phyloP scores from a whole-genome alignment of 2,888 invertebrate genomes.

The Desoria tigrina region DNA sequence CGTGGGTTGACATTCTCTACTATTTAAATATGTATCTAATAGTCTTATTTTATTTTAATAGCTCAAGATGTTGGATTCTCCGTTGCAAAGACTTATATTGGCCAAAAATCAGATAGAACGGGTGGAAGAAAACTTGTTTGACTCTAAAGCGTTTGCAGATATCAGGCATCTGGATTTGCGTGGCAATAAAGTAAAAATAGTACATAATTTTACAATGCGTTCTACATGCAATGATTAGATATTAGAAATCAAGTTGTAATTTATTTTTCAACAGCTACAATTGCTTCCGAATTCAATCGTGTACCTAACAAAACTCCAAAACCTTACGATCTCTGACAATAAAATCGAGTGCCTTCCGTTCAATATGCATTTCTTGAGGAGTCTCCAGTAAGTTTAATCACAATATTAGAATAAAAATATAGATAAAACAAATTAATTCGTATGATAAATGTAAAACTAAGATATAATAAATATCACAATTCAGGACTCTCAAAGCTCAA shows the following conservation, averaged over 20 bases:
- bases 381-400: constrained; percentile 23
- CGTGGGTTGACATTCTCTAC: no score
- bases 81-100: constrained; percentile 19
- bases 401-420: not conserved
- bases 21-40: no score
- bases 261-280: constrained; percentile 6
- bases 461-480: no score
- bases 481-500: constrained; percentile 30
- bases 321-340: constrained; percentile 20
- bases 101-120: constrained; percentile 26
- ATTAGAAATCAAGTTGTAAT: no score
- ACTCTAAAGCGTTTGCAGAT: constrained; percentile 5
- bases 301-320: not conserved
- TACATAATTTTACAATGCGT: no score
- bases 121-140: constrained; percentile 28
- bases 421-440: not conserved
- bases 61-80: constrained; percentile 17
- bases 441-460: no score
- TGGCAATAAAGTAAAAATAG: constrained; percentile 30
- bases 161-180: constrained; percentile 25
- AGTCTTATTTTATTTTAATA: constrained; percentile 8
- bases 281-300: constrained; percentile 30
- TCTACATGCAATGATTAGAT: no score
- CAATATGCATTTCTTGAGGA: constrained; percentile 29
- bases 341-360: constrained; percentile 27